phyloP scores from a whole-genome alignment of 2,113 vertebrate species.

The Neoarius graeffei region DNA sequence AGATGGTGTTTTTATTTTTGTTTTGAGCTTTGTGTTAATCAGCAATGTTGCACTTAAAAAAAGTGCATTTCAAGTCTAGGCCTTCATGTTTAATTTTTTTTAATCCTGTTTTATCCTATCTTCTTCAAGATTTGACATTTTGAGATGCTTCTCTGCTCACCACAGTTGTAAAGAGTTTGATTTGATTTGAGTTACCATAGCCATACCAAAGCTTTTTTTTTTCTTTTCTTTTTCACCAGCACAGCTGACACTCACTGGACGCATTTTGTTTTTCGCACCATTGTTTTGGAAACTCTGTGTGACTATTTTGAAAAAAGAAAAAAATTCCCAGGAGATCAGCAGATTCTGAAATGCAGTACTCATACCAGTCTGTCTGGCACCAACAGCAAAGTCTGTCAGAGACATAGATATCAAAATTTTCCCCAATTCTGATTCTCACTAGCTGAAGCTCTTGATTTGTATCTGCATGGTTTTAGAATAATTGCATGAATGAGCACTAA shows the following conservation, averaged over 20 bases:
- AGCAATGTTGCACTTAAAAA: background rate
- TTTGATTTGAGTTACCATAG: background rate
- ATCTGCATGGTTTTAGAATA: background rate
- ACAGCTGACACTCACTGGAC: background rate
- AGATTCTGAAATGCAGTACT: background rate
- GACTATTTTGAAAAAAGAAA: too few relatives aligned
- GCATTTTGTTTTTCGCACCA: background rate
- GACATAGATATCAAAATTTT: background rate
- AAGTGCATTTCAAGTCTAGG: background rate
- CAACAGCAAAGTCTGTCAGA: background rate
- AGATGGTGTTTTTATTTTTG: background rate
- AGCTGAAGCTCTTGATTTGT: background rate
- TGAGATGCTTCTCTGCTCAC: background rate
- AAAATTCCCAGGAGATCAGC: background rate
- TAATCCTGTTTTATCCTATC: background rate
- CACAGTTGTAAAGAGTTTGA: background rate
- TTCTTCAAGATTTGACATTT: background rate
- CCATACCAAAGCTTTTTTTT: too few relatives aligned
- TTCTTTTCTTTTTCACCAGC: too few relatives aligned
- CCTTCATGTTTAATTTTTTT: background rate
- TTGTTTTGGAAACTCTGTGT: background rate
- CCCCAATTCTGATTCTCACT: background rate
- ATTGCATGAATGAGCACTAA: background rate
- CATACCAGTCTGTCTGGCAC: background rate
- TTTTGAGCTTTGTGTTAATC: background rate